Percentiles rank a stretch among this genome's conserved stretches.
phyloP scores from a whole-genome alignment of 64 coral and sea anemone species.

The Actinia equina region DNA sequence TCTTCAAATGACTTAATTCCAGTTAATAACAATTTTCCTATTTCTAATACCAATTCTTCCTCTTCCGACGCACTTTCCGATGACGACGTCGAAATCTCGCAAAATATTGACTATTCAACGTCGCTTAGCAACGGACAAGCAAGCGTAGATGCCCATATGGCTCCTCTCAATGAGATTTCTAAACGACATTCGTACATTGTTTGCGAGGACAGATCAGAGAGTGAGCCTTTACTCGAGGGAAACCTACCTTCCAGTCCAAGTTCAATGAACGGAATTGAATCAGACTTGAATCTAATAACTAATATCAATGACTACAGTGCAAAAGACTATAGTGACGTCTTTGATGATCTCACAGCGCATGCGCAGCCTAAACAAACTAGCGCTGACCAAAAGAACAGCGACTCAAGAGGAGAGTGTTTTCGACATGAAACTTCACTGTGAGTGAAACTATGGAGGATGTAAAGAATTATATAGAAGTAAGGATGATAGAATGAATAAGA shows the following conservation, averaged over 20 bases:
- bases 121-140: background rate
- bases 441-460: background rate
- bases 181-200: background rate
- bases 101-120: background rate
- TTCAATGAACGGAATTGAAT: background rate
- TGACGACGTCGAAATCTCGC: background rate
- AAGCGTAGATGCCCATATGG: background rate
- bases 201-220: background rate
- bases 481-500: background rate
- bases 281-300: background rate
- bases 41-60: background rate
- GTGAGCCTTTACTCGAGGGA: background rate
- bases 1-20: background rate
- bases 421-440: constrained; percentile 1
- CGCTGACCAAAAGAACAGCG: background rate
- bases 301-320: background rate
- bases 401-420: background rate
- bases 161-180: background rate
- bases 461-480: background rate
- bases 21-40: background rate
- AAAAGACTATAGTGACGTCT: background rate
- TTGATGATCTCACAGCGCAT: background rate
- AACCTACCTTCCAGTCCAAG: background rate
- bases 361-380: background rate
- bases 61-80: background rate